Conservation (phyloP, 2,888 invertebrate genomes). For the Leucoptera coffeella region DNA sequence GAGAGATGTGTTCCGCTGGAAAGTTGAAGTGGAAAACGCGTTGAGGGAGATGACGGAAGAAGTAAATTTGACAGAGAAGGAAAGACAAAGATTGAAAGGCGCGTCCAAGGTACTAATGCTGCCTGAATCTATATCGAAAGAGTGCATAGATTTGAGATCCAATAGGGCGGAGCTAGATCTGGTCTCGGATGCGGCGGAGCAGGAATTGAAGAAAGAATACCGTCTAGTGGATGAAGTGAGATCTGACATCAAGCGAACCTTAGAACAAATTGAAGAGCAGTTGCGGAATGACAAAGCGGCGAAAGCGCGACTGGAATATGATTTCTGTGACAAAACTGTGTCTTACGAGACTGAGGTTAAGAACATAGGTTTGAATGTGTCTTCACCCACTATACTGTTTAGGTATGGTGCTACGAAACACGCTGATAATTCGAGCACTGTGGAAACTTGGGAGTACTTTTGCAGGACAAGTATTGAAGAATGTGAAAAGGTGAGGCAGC, state of each 20-base stretch:
- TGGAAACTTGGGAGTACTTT: constrained; percentile 80
- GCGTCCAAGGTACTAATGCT: constrained; percentile 61
- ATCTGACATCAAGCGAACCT: constrained; percentile 53
- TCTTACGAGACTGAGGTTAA: constrained; percentile 69
- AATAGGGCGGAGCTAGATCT: constrained; percentile 67
- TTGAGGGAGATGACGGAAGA: constrained; percentile 65
- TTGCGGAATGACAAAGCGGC: constrained; percentile 69
- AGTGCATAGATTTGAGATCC: constrained; percentile 66
- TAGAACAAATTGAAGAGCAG: constrained; percentile 64
- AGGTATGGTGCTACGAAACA: constrained; percentile 75
- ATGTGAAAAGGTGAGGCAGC: constrained; percentile 69
- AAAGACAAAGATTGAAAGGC: constrained; percentile 61
- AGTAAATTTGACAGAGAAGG: constrained; percentile 60
- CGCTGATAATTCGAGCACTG: constrained; percentile 60
- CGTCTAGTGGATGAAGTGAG: constrained; percentile 65
- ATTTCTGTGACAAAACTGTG: constrained; percentile 87
- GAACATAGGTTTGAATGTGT: constrained; percentile 63
- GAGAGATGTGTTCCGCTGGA: constrained; percentile 67
- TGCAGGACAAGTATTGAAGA: constrained; percentile 71
- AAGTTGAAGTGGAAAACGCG: constrained; percentile 65
- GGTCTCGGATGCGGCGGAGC: constrained; percentile 69
- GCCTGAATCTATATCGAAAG: constrained; percentile 70
- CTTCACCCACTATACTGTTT: constrained; percentile 66
- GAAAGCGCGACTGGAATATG: constrained; percentile 77
- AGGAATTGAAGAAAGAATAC: constrained; percentile 70